Evolutionary conservation across 2,888 invertebrate genomes (phyloP), one percentile per base, ranked within the genome.

Genomic region (Hypomecis punctinalis): DNA sequence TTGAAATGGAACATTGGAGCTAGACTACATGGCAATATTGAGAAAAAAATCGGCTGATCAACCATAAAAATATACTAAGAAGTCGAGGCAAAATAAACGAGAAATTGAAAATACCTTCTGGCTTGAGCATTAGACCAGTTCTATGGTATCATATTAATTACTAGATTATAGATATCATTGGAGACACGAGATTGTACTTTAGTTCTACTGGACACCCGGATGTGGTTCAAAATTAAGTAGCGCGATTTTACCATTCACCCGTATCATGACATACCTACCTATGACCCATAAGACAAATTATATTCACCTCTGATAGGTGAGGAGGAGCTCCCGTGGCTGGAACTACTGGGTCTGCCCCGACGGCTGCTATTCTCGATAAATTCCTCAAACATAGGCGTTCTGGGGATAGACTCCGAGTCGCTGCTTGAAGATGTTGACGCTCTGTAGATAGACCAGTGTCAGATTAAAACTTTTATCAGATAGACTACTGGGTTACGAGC

Each of bases 351-450:
- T 4, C 86, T 84, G 0, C 76, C 75, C 43, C 85, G 78, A 6
- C 88, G 78, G 0, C 78, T 77, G 60, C 47, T 78, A 63, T 76
- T 82, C 37, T 91, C 90, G 0, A 91, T 72, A 62, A 93, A 93
- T 69, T 93, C 91, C 68, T 93, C 93, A 48, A 93, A 93, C 71
- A 91, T 88, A 0, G 93, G 93, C 13, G 93, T 93, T 0, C 89
- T 85, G 5, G 93, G 93, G 13, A 93, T 69, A 0, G 92, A 93
- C 52, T 93, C 93, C 0, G 91, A 89, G 63, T 93, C 93, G 64
- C 92, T 93, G 73, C 90, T 90, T 35, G 93, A 91, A 42, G 91
- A 90, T 9, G 91, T 90, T 35, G 92, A 91, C 35, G 81, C 80
- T 8, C 92, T 92, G 67, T 7, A 71, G 71, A 61, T 35, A 9